phyloP scores from a whole-genome alignment of 1,140 invertebrate species.

The Coboldia fuscipes region DNA sequence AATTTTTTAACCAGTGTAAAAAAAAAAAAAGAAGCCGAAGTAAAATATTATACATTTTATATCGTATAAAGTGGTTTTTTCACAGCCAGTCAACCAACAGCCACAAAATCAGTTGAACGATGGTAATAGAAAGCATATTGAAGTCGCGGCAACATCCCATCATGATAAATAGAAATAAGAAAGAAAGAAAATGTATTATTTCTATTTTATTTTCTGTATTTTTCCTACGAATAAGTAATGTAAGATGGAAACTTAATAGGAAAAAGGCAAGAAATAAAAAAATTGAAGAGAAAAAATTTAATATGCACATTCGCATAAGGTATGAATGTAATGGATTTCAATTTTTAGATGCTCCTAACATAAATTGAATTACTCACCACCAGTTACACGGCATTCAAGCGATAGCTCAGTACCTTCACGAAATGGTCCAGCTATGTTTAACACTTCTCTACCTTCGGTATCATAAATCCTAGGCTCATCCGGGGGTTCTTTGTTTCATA shows the following conservation, averaged over 20 bases:
- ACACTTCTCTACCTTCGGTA: constrained; percentile 52
- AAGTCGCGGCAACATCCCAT: too few species aligned
- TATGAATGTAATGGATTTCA: too few species aligned
- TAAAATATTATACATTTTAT: not conserved
- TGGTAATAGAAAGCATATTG: too few species aligned
- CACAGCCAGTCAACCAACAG: too few species aligned
- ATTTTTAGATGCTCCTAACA: too few species aligned
- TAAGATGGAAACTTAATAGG: not conserved
- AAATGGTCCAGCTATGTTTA: constrained; percentile 54
- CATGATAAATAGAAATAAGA: too few species aligned
- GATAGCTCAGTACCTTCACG: constrained; percentile 58
- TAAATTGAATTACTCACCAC: constrained; percentile 52
- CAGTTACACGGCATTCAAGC: constrained; percentile 59
- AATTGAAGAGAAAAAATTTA: not conserved
- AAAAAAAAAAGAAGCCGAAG: not conserved
- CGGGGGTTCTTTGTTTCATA: constrained; percentile 65
- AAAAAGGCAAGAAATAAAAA: not conserved
- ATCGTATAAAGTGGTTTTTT: too few species aligned
- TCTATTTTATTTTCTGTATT: not conserved
- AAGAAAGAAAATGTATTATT: not conserved
- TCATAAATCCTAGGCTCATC: constrained; percentile 59
- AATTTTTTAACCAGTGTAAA: not conserved
- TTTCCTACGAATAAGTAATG: too few species aligned
- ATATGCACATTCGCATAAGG: too few species aligned
- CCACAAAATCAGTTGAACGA: too few species aligned